Evolutionary conservation across 1,140 invertebrate genomes (phyloP).

Genomic region (Solen grandis): DNA sequence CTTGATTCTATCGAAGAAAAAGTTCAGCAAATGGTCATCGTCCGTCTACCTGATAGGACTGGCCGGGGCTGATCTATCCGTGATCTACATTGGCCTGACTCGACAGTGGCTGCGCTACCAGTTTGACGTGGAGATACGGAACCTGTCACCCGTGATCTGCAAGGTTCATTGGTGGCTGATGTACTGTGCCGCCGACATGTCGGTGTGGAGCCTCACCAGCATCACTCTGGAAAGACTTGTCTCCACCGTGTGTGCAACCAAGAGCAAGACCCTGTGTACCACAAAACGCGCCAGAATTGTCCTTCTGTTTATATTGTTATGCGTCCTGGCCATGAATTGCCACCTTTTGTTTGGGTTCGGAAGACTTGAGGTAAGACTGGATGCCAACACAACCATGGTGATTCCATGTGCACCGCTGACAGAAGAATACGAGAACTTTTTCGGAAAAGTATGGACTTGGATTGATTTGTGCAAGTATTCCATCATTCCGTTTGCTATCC

Average conservation of each 20-base stretch:
- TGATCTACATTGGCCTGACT: slow-evolving; percentile 66
- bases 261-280: slow-evolving; percentile 57
- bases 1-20: slow-evolving; percentile 45
- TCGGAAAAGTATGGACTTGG: slow-evolving; percentile 60
- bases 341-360: slow-evolving; percentile 62
- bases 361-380: not conserved
- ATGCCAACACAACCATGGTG: not conserved
- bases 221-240: slow-evolving; percentile 69
- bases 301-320: slow-evolving; percentile 31
- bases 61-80: slow-evolving; percentile 56
- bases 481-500: slow-evolving; percentile 58
- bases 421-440: slow-evolving; percentile 53
- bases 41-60: slow-evolving; percentile 60
- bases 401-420: slow-evolving; percentile 21
- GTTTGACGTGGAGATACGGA: slow-evolving; percentile 55
- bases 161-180: slow-evolving; percentile 62
- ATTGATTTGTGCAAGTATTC: slow-evolving; percentile 65
- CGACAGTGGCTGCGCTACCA: slow-evolving; percentile 57
- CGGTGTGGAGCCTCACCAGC: slow-evolving; percentile 68
- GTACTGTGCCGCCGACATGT: slow-evolving; percentile 61
- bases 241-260: slow-evolving; percentile 60
- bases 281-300: slow-evolving; percentile 30
- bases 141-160: slow-evolving; percentile 42
- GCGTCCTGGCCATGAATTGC: slow-evolving; percentile 54
- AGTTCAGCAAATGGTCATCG: slow-evolving; percentile 33